These are phyloP conservation scores for Triops cancriformis DNA, from an alignment of 1,140 invertebrate genomes.

Conservation along the genomic window DNA sequence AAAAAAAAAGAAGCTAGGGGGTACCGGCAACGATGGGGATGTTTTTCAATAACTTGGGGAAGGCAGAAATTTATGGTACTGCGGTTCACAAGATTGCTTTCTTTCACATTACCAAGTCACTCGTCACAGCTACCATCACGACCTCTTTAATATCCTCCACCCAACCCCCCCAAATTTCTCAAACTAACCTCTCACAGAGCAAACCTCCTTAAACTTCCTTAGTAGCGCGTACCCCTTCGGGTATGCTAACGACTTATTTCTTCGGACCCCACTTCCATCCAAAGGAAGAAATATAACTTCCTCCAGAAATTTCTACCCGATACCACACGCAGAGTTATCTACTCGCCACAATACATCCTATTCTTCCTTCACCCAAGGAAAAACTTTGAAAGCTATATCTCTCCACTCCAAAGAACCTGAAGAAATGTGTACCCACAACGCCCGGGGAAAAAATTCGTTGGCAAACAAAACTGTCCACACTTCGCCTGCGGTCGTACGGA, in stretches of 20 bases:
- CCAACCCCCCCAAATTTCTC: neutral
- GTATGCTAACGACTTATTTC: conserved; percentile 9
- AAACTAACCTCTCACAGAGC: neutral
- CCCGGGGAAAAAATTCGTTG: neutral
- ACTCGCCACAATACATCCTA: neutral
- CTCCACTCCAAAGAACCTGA: neutral
- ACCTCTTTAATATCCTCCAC: neutral
- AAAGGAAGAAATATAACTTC: neutral
- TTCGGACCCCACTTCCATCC: neutral
- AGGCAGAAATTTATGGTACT: neutral
- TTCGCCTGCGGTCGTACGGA: neutral
- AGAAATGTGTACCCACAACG: neutral
- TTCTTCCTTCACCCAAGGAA: neutral
- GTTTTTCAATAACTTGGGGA: neutral
- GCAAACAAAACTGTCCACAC: neutral
- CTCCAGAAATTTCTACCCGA: neutral
- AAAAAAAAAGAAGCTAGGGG: neutral
- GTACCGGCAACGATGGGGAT: neutral
- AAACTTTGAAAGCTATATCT: neutral
- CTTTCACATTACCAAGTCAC: conserved; percentile 4
- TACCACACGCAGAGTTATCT: conserved; percentile 4
- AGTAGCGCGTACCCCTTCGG: neutral
- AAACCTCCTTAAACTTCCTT: too few relatives aligned
- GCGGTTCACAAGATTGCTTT: conserved; percentile 6
- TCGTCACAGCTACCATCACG: neutral